Evolutionary conservation across 2,888 invertebrate genomes (phyloP), one percentile per base, ranked within the genome.

Genomic region (Furcula furcula): DNA sequence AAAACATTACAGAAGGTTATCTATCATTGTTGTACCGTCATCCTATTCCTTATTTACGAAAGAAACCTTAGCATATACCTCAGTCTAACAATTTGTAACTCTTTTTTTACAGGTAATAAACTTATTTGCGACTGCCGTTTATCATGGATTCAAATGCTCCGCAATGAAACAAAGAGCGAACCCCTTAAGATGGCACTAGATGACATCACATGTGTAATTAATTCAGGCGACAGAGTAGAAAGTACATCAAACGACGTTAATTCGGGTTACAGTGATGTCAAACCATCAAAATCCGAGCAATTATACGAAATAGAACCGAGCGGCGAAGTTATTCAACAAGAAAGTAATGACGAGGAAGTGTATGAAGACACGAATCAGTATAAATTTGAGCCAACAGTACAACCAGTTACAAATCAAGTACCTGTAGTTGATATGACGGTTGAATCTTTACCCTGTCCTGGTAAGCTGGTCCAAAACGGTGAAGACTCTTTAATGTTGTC

Each of bases 61-160:
- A 22, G 31, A 16, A 28, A 25, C 7, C 16, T 22, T 32, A 29
- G 19, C 7, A 15, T 14, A 23, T 11, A 11, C 16, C 13, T 7
- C 7, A 5, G 10, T 29, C 11, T 9, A 2, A 9, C n/a, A n/a
- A n/a, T n/a, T n/a, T n/a, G n/a, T n/a, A n/a, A n/a, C n/a, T n/a
- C 42, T 43, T 19, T 33, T 16, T 32, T 68, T 53, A 20, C 92
- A 96, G 96, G 94, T 72, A 96, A 96, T 84, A 92, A 91, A 63
- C 91, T 96, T 68, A 90, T 89, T 60, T 96, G 96, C 79, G 95
- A 95, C 81, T 95, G 95, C 66, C 94, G 94, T 28, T 84, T 96
- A 31, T 90, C 92, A 31, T 96, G 96, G 96, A 91, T 95, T 64
- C 93, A 93, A 82, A 86, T 90, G 29, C 82, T 96, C 35, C 90